Conservation (phyloP, 2,888 invertebrate species). For the Idaea aversata region DNA sequence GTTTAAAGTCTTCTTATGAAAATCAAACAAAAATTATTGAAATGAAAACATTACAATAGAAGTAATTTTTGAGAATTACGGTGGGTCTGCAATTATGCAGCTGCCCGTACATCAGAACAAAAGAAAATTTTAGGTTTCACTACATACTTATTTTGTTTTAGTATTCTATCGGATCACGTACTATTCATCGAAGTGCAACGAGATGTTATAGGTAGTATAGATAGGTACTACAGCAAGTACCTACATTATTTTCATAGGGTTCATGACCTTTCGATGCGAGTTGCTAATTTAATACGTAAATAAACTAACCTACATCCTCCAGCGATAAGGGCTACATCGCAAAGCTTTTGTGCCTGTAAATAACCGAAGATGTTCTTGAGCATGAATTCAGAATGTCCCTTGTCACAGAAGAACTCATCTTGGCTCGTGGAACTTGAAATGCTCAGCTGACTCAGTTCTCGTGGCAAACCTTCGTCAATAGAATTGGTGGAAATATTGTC, state of each 20-base stretch:
- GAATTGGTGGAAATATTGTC: slow-evolving; percentile 76
- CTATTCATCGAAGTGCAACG: slow-evolving; percentile 2
- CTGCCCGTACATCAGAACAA: no score
- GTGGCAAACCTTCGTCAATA: slow-evolving; percentile 80
- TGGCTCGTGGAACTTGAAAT: slow-evolving; percentile 85
- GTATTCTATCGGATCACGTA: no score
- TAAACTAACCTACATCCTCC: slow-evolving; percentile 82
- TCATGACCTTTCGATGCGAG: slow-evolving; percentile 19
- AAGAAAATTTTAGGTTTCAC: no score
- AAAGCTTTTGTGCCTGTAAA: slow-evolving; percentile 89
- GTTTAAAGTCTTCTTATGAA: no score
- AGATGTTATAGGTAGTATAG: not conserved
- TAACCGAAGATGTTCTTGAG: slow-evolving; percentile 91
- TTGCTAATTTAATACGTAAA: slow-evolving; percentile 17
- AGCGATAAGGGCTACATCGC: slow-evolving; percentile 93
- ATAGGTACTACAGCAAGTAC: no score
- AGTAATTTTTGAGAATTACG: no score
- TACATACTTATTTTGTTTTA: no score
- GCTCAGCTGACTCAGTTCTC: slow-evolving; percentile 84
- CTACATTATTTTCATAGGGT: slow-evolving; percentile 7
- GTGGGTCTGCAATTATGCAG: no score
- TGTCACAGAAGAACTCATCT: slow-evolving; percentile 88
- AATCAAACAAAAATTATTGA: no score
- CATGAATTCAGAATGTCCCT: slow-evolving; percentile 90
- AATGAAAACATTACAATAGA: no score